Percentiles rank a stretch among this genome's conserved stretches.
Evolutionary conservation across 2,113 vertebrate species (phyloP).

Genomic region (Panurus biarmicus): DNA sequence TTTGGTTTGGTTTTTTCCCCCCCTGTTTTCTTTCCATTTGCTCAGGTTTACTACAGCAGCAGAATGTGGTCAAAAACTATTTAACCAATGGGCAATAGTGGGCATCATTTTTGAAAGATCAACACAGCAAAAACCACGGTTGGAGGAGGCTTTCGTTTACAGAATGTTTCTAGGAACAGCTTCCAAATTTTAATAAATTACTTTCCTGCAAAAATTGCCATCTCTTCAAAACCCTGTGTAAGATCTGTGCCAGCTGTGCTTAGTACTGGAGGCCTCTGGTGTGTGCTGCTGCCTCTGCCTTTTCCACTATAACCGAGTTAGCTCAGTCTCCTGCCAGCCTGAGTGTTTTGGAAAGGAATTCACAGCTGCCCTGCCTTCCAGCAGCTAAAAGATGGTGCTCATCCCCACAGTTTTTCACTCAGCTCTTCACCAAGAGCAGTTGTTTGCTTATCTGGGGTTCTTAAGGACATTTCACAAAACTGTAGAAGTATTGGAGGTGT

Average conservation of each 20-base stretch:
- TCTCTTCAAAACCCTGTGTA: neutral
- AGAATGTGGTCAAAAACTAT: neutral
- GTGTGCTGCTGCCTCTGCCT: neutral
- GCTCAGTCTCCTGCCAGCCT: neutral
- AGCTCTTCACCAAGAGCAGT: neutral
- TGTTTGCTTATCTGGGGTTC: neutral
- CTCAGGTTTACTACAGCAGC: neutral
- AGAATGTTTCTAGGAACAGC: neutral
- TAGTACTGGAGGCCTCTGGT: neutral
- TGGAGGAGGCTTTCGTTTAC: neutral
- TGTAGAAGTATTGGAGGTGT: neutral
- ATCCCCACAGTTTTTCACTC: neutral
- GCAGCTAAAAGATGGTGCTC: neutral
- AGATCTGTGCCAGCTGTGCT: neutral
- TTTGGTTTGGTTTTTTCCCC: fast-evolving
- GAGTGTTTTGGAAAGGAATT: neutral
- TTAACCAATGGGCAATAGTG: neutral
- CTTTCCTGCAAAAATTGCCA: neutral
- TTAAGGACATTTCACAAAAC: neutral
- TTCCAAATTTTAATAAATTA: neutral
- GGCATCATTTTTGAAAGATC: neutral
- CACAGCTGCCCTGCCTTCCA: neutral
- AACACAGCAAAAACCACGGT: neutral
- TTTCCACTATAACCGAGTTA: neutral
- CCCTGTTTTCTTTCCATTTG: neutral